phyloP scores from a whole-genome alignment of 1,140 invertebrate species.

The Plodia interpunctella region DNA sequence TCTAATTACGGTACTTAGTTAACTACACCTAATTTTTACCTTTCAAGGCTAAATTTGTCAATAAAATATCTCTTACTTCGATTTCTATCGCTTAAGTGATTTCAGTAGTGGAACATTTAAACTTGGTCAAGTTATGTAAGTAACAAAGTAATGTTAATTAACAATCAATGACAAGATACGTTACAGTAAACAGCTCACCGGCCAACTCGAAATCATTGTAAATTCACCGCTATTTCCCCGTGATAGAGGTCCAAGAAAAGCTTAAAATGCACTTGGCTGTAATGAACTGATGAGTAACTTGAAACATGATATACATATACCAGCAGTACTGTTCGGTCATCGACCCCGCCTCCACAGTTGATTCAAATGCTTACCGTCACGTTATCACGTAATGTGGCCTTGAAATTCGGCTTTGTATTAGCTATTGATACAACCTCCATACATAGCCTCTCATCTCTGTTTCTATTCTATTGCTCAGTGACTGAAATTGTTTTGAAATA shows the following conservation, averaged over 20 bases:
- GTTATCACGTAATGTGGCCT: background rate
- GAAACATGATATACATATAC: background rate
- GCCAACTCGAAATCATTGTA: no score
- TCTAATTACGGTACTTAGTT: no score
- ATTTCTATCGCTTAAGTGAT: no score
- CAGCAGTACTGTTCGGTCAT: background rate
- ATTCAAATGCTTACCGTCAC: constrained; percentile 10
- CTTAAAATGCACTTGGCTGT: no score
- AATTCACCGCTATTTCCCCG: no score
- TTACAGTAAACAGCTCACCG: no score
- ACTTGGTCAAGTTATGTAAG: background rate
- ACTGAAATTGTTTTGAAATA: background rate
- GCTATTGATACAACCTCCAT: constrained; percentile 1
- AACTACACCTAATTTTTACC: no score
- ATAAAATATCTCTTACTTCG: no score
- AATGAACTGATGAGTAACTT: background rate
- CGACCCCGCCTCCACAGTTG: constrained; percentile 7
- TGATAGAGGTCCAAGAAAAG: no score
- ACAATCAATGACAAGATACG: background rate
- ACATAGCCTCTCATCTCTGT: background rate
- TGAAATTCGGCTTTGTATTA: background rate
- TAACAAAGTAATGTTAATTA: background rate
- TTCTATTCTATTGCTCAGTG: background rate
- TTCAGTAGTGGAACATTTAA: no score
- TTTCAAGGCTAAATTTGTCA: no score